These are phyloP conservation scores for Acrocyrtus sp. DNA, from an alignment of 2,888 invertebrate genomes.

Conservation along the genomic window DNA sequence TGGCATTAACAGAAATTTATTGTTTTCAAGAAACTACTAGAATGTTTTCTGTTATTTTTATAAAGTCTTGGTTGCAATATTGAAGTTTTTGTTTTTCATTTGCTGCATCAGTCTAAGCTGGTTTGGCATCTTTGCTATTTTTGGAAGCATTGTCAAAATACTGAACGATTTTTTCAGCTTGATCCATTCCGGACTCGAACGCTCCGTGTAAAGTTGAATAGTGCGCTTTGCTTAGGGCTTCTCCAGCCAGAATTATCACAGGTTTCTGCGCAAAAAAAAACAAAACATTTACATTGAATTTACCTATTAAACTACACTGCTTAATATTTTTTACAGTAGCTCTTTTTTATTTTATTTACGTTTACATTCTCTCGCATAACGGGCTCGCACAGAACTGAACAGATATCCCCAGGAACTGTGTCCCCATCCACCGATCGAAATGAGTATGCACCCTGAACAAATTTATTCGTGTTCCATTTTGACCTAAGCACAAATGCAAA, in stretches of 20 bases:
- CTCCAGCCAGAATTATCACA: constrained; percentile 73
- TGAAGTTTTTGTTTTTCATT: too few relatives aligned
- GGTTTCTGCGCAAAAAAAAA: constrained; percentile 65
- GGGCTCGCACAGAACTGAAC: constrained; percentile 67
- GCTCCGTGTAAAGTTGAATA: constrained; percentile 78
- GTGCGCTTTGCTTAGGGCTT: constrained; percentile 72
- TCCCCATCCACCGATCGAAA: constrained; percentile 71
- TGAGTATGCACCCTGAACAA: constrained; percentile 72
- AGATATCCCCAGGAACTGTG: constrained; percentile 65
- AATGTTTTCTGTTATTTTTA: too few relatives aligned
- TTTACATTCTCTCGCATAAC: constrained; percentile 63
- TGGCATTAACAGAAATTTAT: background rate
- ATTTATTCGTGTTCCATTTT: constrained; percentile 71
- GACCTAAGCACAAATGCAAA: constrained; percentile 66
- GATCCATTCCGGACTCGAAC: constrained; percentile 71
- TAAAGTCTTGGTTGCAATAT: background rate
- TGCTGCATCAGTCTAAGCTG: too few relatives aligned
- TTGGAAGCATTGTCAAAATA: constrained; percentile 50
- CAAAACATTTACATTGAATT: background rate
- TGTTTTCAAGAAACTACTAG: too few relatives aligned
- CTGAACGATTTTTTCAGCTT: constrained; percentile 68
- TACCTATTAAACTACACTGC: too few relatives aligned
- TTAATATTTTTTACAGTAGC: background rate
- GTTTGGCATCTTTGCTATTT: too few relatives aligned
- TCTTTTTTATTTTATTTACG: constrained; percentile 14